These are phyloP conservation scores for Ypsolopha scabrella DNA, from an alignment of 2,888 invertebrate genomes.

Conservation along the genomic window DNA sequence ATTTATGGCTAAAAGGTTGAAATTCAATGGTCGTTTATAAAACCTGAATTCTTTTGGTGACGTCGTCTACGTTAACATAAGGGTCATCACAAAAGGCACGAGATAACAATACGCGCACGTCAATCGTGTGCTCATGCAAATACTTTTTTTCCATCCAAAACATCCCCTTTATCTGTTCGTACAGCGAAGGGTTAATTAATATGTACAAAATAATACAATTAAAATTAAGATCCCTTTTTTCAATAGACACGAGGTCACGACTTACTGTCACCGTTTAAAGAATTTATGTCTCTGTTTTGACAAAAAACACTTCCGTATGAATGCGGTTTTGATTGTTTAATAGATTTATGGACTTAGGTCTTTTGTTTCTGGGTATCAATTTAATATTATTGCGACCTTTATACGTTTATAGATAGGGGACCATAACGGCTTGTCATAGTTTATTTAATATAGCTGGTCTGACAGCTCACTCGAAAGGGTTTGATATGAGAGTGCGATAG, in stretches of 20 bases:
- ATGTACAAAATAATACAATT: slow-evolving; percentile 65
- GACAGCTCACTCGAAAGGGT: slow-evolving; percentile 67
- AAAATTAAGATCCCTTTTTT: slow-evolving; percentile 58
- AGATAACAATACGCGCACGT: slow-evolving; percentile 67
- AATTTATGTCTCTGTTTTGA: slow-evolving; percentile 55
- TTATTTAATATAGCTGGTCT: slow-evolving; percentile 53
- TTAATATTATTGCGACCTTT: slow-evolving; percentile 40
- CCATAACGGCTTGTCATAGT: slow-evolving; percentile 21
- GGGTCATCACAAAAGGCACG: slow-evolving; percentile 69
- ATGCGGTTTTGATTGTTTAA: slow-evolving; percentile 45
- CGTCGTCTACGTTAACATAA: slow-evolving; percentile 51
- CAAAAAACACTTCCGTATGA: slow-evolving; percentile 42
- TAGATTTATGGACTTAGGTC: slow-evolving; percentile 48
- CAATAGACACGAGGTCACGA: slow-evolving; percentile 58
- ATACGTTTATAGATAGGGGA: slow-evolving; percentile 25
- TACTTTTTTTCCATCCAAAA: slow-evolving; percentile 62
- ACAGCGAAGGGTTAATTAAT: slow-evolving; percentile 67
- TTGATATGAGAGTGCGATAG: slow-evolving; percentile 63
- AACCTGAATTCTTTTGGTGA: slow-evolving; percentile 29
- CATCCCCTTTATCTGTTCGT: slow-evolving; percentile 62
- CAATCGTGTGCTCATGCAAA: slow-evolving; percentile 70
- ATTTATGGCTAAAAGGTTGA: slow-evolving; percentile 27
- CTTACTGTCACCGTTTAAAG: slow-evolving; percentile 61
- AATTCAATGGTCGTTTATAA: slow-evolving; percentile 23
- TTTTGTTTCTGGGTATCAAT: slow-evolving; percentile 56